These are phyloP conservation scores for Drosophila nr. medialis DNA, from an alignment of 2,888 invertebrate genomes.

Conservation along the genomic window DNA sequence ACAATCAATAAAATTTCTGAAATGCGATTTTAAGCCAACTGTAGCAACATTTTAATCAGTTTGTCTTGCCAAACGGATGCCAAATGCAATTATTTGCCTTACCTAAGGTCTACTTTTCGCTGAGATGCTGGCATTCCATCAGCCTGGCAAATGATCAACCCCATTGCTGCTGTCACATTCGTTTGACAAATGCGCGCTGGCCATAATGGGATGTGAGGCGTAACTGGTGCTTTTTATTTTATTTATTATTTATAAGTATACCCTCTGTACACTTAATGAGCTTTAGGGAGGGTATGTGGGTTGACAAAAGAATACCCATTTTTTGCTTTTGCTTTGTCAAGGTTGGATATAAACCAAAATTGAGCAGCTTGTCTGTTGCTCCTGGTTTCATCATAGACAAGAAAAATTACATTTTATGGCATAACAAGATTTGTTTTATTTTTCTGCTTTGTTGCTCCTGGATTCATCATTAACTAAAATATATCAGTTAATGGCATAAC, in stretches of 20 bases:
- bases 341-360: neutral
- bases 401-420: neutral
- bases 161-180: conserved; percentile 53
- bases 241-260: neutral
- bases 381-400: neutral
- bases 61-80: conserved; percentile 1
- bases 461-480: neutral
- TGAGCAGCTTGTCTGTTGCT: neutral
- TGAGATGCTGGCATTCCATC: conserved; percentile 26
- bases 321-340: neutral
- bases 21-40: neutral
- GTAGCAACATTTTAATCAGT: conserved; percentile 7
- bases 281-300: neutral
- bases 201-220: conserved; percentile 40
- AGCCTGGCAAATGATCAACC: conserved; percentile 46
- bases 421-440: neutral
- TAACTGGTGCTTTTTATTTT: neutral
- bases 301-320: neutral
- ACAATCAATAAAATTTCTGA: conserved; percentile 13
- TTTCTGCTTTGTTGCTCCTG: neutral
- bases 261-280: conserved; percentile 7
- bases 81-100: conserved; percentile 49
- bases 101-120: conserved; percentile 25
- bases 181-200: conserved; percentile 60
- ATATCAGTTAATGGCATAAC: neutral